Base-by-base conservation (phyloP, 1,140 invertebrate genomes). In the Papilio aristodemus region DNA sequence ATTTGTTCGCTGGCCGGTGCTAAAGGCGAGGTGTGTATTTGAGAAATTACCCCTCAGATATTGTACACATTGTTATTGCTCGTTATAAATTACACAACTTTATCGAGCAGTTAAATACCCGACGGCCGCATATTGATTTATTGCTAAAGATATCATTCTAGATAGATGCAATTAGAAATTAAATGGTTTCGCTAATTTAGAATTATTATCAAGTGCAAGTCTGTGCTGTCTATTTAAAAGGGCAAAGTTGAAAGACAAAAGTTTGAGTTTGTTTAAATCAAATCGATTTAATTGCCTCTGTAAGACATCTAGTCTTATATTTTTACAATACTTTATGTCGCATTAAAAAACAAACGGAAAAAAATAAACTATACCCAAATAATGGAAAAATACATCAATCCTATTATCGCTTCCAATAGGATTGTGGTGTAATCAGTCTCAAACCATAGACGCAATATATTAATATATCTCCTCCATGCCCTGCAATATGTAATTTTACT, bases 11-110 rank as follows among this genome's bases (percentile, higher is more conserved):
- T 77, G 75, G 70, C 73, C 77, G 75, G 75, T 77, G 73, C 71
- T 75, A 78, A 73, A 27, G 76, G 76, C 78, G 74, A 87, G 85
- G 81, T 84, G 85, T 81, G 77, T 78, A 68, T 82, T 84, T 87
- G 81, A 87, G 83, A 85, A 82, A 85, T 84, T 75, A 78, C 76
- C 80, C 74, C 76, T 75, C 74, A 74, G 80, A 84, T 84, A 82
- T 70, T 67, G 71, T 76, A 77, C 75, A 79, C 83, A 83, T 83
- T 85, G 81, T 86, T 86, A 82, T 75, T 69, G 74, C 71, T 72
- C 58, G 76, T 81, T 84, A 84, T 87, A 85, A 87, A 83, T 85
- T 79, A 80, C 74, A 38, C 64, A 74, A 78, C 67, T 76, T 73
- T 75, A 77, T 77, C 69, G 78, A 74, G 73, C 74, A 71, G 79